These are phyloP conservation scores for Palaemon carinicauda DNA, from an alignment of 1,140 invertebrate species.

Conservation along the genomic window DNA sequence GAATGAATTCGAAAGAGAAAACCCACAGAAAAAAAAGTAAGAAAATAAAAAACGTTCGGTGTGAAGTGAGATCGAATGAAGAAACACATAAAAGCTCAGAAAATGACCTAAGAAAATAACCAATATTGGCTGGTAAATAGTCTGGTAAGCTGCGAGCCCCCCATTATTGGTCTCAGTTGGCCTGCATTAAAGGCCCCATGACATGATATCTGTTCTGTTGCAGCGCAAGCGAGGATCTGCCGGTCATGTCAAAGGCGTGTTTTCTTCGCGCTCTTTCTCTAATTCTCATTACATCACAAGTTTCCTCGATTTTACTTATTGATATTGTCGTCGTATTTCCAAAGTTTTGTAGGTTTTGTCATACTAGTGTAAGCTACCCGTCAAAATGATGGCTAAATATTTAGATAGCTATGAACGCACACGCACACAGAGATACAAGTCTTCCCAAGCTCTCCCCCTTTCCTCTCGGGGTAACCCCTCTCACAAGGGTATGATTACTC, in stretches of 20 bases:
- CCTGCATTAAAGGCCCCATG: constrained; percentile 35
- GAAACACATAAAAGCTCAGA: too few relatives aligned
- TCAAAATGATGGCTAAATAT: too few relatives aligned
- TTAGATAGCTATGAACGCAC: too few relatives aligned
- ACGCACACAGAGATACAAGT: not conserved
- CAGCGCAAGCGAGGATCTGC: not conserved
- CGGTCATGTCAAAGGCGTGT: not conserved
- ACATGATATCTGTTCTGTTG: constrained; percentile 23
- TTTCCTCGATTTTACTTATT: too few relatives aligned
- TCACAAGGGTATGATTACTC: too few relatives aligned
- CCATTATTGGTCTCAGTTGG: constrained; percentile 21
- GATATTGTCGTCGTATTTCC: too few relatives aligned
- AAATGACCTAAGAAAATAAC: not conserved
- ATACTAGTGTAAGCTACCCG: too few relatives aligned
- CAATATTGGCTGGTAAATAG: constrained; percentile 11
- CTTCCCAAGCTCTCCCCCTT: too few relatives aligned
- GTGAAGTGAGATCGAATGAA: too few relatives aligned
- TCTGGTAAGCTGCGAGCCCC: constrained; percentile 20
- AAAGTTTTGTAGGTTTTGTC: too few relatives aligned
- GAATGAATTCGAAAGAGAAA: not conserved
- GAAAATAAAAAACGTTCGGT: not conserved
- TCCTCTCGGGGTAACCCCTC: too few relatives aligned
- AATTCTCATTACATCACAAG: too few relatives aligned
- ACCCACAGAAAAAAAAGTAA: not conserved
- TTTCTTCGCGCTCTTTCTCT: not conserved